Evolutionary conservation across 2,888 invertebrate species (phyloP).

Genomic region (Ephialtes manifestator): DNA sequence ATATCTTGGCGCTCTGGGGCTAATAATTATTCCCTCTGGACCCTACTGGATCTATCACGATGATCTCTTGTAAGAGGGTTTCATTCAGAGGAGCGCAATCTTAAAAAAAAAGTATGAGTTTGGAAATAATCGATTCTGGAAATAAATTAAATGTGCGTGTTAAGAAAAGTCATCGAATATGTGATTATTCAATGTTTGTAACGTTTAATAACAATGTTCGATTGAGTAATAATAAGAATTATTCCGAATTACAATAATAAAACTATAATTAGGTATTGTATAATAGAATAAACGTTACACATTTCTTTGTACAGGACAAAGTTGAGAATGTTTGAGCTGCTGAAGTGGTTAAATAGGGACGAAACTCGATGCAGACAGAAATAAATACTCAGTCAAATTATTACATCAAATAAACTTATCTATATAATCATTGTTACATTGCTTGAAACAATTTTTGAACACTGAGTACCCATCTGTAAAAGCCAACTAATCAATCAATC

Average conservation of each 20-base stretch:
- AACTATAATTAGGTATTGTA: not conserved
- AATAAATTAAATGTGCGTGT: too few relatives aligned
- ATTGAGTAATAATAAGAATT: too few relatives aligned
- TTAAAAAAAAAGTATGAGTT: not conserved
- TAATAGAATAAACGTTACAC: too few relatives aligned
- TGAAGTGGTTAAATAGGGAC: too few relatives aligned
- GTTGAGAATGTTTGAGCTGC: too few relatives aligned
- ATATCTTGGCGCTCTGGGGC: constrained; percentile 15
- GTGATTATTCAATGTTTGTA: not conserved
- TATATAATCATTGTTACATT: not conserved
- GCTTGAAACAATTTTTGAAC: not conserved
- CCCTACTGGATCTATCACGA: constrained; percentile 27
- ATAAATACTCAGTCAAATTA: too few relatives aligned
- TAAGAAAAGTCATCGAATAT: too few relatives aligned
- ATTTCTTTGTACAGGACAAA: too few relatives aligned
- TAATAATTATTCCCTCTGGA: constrained; percentile 55
- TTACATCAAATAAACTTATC: too few relatives aligned
- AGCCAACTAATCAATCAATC: not conserved
- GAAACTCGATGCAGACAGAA: too few relatives aligned
- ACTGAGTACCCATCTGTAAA: not conserved
- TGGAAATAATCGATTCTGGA: not conserved
- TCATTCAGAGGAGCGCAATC: not conserved
- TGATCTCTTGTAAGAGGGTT: constrained; percentile 10
- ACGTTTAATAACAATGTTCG: too few relatives aligned
- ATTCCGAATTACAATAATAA: not conserved